These are phyloP conservation scores for Akabosia matsudoensis DNA, from an alignment of 1,140 invertebrate genomes.

Conservation along the genomic window DNA sequence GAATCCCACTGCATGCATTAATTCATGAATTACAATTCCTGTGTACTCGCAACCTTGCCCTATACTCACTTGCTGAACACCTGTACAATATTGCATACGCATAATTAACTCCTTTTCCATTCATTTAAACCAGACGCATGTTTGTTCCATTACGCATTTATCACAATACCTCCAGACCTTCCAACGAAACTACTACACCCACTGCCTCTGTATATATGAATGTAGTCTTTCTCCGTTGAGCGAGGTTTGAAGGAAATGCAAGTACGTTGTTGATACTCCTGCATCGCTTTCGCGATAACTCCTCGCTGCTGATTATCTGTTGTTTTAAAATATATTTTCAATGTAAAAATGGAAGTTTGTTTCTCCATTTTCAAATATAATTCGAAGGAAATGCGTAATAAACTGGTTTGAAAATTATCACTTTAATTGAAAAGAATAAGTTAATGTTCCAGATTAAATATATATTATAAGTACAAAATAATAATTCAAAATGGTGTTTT, in stretches of 20 bases:
- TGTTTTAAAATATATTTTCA: background rate
- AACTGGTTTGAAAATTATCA: too few species aligned
- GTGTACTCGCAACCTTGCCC: conserved; percentile 65
- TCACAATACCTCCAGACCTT: background rate
- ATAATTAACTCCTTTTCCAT: conserved; percentile 5
- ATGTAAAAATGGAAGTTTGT: too few species aligned
- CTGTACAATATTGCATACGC: conserved; percentile 30
- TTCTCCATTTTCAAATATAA: too few species aligned
- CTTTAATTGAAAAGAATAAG: too few species aligned
- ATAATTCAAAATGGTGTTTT: too few species aligned
- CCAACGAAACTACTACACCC: conserved; percentile 48
- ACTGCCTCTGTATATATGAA: conserved; percentile 49
- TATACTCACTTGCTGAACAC: conserved; percentile 53
- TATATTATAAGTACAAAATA: too few species aligned
- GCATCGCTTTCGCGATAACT: conserved; percentile 49
- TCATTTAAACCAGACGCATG: too few species aligned
- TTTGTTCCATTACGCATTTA: background rate
- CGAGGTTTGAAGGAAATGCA: conserved; percentile 53
- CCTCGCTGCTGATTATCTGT: conserved; percentile 47
- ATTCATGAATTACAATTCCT: conserved; percentile 73
- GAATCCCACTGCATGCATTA: conserved; percentile 81
- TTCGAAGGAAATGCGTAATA: too few species aligned
- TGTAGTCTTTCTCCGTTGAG: conserved; percentile 51
- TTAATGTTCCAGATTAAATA: too few species aligned
- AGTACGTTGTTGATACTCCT: conserved; percentile 49